Evolutionary conservation across 2,797 vertebrate species (phyloP), one percentile per base, ranked within the genome.

Genomic region (Takifugu rubripes): DNA sequence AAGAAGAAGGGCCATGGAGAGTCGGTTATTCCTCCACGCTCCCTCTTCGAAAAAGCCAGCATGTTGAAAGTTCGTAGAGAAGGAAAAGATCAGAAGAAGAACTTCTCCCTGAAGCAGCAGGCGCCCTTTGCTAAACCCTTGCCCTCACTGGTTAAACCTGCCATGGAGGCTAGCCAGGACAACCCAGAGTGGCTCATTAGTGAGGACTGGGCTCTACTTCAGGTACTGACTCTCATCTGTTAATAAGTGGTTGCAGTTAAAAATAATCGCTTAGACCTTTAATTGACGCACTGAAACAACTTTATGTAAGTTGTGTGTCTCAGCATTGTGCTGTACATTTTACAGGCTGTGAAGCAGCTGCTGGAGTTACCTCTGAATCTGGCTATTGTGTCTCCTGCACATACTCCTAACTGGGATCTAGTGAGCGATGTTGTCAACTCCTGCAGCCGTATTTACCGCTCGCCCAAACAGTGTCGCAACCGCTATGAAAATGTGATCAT

Each of bases 101-200:
- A 93, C 82, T 93, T 95, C 75, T 92, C 95, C 54, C 83, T 96
- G 64, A 97, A 96, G 65, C 95, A 95, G 59, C 94, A 97, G 77
- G 93, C 93, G 0, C 94, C 93, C 10, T 95, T 96, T 58, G 94
- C 95, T 72, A 96, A 95, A 70, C 94, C 95, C 0, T 86, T 96
- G 36, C 95, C 94, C 0, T 94, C 95, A 0, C 88, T 95, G 70
- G 93, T 91, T 69, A 96, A 95, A 82, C 93, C 94, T 11, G 90
- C 93, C 27, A 89, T 91, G 71, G 95, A 97, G 67, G 88, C 91
- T 0, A 90, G 94, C 2, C 93, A 93, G 71, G 95, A 98, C 82
- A 96, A 95, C 80, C 95, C 95, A 0, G 95, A 98, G 82, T 98
- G 95, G 95, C 83, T 98, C 69, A 97, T 98, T 75, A 95, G 94